Percentiles rank a stretch among this genome's conserved stretches.
Evolutionary conservation across 2,797 vertebrate genomes (phyloP).

Genomic region (Pteropus rufus): DNA sequence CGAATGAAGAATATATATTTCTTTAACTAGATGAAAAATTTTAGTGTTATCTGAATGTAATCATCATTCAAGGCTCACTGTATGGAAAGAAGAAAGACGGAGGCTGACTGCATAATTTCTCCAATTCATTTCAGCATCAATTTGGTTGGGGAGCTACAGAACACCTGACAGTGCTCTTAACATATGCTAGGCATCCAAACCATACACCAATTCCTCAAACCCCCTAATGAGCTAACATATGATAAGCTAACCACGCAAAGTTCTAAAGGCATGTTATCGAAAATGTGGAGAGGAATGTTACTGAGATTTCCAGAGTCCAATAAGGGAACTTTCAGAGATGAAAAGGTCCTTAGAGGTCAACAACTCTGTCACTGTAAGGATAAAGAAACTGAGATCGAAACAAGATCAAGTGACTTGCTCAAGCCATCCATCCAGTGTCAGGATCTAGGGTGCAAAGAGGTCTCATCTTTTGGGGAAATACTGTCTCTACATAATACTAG

Average conservation of each 20-base stretch:
- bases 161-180: neutral
- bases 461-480: neutral
- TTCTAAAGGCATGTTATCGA: neutral
- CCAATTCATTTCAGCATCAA: neutral
- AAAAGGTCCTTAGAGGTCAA: neutral
- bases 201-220: neutral
- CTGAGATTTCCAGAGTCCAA: neutral
- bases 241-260: neutral
- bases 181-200: neutral
- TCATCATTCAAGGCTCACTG: neutral
- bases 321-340: neutral
- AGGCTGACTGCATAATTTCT: neutral
- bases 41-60: neutral
- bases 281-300: neutral
- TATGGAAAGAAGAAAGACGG: neutral
- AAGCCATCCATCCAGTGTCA: neutral
- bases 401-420: neutral
- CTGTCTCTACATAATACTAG: neutral
- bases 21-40: constrained; percentile 2
- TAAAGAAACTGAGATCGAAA: neutral
- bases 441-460: neutral
- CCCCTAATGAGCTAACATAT: neutral
- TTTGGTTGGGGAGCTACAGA: neutral
- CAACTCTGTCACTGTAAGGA: neutral
- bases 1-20: neutral